Conservation (phyloP, 2,888 invertebrate genomes). For the Onchidella celtica region DNA sequence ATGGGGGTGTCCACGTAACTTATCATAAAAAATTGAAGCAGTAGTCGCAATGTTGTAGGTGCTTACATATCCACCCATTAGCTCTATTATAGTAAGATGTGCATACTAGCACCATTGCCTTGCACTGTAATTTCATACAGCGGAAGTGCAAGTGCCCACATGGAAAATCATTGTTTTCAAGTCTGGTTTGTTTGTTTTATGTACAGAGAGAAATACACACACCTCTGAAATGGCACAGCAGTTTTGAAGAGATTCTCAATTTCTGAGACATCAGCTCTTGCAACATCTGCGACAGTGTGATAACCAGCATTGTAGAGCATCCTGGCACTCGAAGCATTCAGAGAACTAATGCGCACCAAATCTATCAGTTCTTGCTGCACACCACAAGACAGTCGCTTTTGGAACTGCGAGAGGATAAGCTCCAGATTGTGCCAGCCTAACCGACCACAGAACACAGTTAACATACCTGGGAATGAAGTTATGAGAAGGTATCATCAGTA, state of each 20-base stretch:
- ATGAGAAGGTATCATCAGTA: no score
- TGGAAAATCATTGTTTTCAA: no score
- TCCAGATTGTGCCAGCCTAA: constrained; percentile 96
- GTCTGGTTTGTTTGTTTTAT: no score
- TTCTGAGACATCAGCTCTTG: constrained; percentile 85
- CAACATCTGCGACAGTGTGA: constrained; percentile 89
- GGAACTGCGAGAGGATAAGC: constrained; percentile 93
- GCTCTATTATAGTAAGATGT: no score
- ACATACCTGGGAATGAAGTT: constrained; percentile 97
- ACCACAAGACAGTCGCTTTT: constrained; percentile 95
- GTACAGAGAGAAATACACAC: no score
- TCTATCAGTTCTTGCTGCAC: constrained; percentile 95
- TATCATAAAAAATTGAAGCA: no score
- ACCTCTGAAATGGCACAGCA: constrained; percentile 91
- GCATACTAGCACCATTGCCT: no score
- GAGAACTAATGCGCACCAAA: constrained; percentile 88
- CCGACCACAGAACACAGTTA: constrained; percentile 95
- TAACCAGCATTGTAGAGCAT: constrained; percentile 90
- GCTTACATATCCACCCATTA: no score
- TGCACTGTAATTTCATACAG: no score
- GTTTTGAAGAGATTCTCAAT: constrained; percentile 90
- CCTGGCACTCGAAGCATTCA: constrained; percentile 92
- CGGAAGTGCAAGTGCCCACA: no score
- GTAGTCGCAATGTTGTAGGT: no score
- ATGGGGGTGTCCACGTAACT: no score